These are phyloP conservation scores for Taenioides sp. DNA, from an alignment of 2,797 vertebrate species.

Conservation along the genomic window DNA sequence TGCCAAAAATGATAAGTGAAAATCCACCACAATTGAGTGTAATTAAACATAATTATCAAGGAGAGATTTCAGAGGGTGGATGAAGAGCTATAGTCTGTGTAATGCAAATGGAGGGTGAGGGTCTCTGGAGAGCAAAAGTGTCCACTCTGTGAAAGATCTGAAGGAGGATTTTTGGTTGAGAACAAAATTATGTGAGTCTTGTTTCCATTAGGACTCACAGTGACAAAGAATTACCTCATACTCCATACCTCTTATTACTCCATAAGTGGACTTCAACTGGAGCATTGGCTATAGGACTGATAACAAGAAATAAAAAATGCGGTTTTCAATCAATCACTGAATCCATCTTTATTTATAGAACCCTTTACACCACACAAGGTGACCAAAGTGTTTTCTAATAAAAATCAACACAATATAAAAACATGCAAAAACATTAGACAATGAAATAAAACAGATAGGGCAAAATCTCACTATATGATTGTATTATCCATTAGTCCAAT, in stretches of 20 bases:
- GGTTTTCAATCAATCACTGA: too few relatives aligned
- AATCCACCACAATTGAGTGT: not conserved
- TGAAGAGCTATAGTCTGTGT: not conserved
- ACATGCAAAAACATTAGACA: too few relatives aligned
- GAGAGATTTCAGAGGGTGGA: not conserved
- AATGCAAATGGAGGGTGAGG: not conserved
- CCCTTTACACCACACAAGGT: too few relatives aligned
- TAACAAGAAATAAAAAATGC: not conserved
- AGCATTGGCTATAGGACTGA: not conserved
- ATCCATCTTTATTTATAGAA: too few relatives aligned
- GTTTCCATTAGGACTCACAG: not conserved
- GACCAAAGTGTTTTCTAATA: too few relatives aligned
- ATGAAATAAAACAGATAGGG: too few relatives aligned
- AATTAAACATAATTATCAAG: conserved; percentile 1
- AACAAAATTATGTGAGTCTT: not conserved
- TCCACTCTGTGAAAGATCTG: not conserved
- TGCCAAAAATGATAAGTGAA: not conserved
- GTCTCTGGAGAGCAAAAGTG: not conserved
- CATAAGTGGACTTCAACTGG: not conserved
- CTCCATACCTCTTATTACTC: not conserved
- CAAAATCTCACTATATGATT: too few relatives aligned
- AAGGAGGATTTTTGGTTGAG: not conserved
- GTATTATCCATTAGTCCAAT: too few relatives aligned
- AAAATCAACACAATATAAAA: too few relatives aligned
- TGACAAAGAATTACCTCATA: not conserved